Evolutionary conservation across 2,113 vertebrate species (phyloP), one percentile per base, ranked within the genome.

Genomic region (Sapayoa aenigma): DNA sequence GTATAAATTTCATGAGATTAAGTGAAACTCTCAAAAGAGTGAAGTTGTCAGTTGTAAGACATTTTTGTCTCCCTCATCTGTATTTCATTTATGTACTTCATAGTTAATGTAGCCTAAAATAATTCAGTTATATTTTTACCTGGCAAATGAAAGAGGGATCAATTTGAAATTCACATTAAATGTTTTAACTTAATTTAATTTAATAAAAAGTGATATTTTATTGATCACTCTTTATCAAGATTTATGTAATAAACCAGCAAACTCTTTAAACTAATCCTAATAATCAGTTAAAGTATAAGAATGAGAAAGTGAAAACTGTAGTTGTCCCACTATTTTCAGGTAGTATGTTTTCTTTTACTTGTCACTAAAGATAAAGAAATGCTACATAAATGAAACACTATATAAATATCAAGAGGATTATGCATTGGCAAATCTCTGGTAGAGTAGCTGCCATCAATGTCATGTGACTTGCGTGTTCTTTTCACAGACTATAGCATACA

Each of bases 111-210:
- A 72, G 16, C 68, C 39, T 84, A 67, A 78, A 65, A 55, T 87
- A 79, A 46, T 77, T 41, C 42, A 63, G 12, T 87, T 76, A 20
- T 6, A 17, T 63, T 93, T 87, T 79, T 83, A 72, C 25, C 56
- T 86, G 76, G 37, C 42, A 91, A 79, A 47, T 59, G 37, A 67
- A 84, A 59, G 56, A 55, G 44, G 22, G 24, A 42, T 21, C 16
- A 85, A 18, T 89, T 90, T 75, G 19, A 46, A 85, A 89, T 63
- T 49, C 14, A 9, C 44, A 27, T 63, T 75, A 19, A 56, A 4
- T 84, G 17, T 56, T 93, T n/a, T n/a, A n/a, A n/a, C n/a, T n/a
- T n/a, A n/a, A n/a, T 82, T 42, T 46, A 46, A 84, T 91, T 75
- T 90, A 85, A 23, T 84, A 50, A 80, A 62, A 81, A 47, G 14